Conservation (phyloP, 1,140 invertebrate genomes). For the Bombus affinis region DNA sequence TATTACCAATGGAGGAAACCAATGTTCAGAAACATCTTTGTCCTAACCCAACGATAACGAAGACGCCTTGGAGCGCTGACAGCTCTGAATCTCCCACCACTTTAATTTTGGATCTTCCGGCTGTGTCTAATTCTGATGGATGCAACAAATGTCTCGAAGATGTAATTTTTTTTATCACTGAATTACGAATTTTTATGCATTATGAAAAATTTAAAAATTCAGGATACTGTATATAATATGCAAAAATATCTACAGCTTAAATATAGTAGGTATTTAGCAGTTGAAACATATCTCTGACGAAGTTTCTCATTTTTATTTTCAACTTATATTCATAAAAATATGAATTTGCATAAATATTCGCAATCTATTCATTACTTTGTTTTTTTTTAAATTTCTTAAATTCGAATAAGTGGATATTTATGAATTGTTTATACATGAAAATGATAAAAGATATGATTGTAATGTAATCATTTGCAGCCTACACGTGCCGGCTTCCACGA, state of each 20-base stretch:
- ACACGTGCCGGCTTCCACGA: background rate
- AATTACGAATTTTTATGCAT: background rate
- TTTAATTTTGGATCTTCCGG: constrained; percentile 16
- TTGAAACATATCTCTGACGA: too few species aligned
- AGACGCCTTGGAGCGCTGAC: background rate
- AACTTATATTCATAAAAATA: too few species aligned
- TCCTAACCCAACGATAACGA: background rate
- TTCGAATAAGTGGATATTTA: background rate
- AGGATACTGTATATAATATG: too few species aligned
- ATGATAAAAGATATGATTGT: background rate
- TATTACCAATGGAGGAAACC: background rate
- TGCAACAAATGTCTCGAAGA: constrained; percentile 7
- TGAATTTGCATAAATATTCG: too few species aligned
- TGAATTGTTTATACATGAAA: background rate
- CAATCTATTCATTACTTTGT: too few species aligned
- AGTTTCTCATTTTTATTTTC: too few species aligned
- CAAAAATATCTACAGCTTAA: too few species aligned
- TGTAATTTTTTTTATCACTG: constrained; percentile 29
- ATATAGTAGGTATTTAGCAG: too few species aligned
- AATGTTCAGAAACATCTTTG: background rate
- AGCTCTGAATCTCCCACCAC: constrained; percentile 14
- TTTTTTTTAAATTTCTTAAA: background rate
- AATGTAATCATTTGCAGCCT: background rate
- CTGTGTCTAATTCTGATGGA: constrained; percentile 4
- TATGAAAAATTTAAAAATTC: background rate